Conservation (phyloP, 2,797 vertebrate species). For the Pseudochirops cupreus region DNA sequence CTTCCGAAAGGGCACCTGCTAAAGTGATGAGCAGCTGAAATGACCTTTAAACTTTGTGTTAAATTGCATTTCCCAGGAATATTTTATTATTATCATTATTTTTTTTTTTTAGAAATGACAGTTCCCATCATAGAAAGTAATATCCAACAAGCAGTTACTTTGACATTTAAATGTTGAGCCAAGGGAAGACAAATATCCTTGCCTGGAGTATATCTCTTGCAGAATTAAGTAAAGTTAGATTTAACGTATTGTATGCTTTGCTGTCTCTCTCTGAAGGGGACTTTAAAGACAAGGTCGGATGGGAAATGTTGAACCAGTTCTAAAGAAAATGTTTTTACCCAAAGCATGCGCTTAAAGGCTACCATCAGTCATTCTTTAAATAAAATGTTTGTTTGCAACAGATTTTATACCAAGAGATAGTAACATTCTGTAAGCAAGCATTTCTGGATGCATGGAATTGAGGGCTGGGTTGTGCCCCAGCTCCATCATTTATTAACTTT, state of each 20-base stretch:
- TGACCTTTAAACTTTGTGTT: conserved; percentile 63
- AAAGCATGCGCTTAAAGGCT: not conserved
- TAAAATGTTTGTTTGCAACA: not conserved
- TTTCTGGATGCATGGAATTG: not conserved
- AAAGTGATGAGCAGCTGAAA: conserved; percentile 68
- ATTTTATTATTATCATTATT: conserved; percentile 41
- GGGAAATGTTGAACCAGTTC: not conserved
- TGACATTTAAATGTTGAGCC: conserved; percentile 77
- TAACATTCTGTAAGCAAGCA: not conserved
- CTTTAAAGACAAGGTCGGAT: not conserved
- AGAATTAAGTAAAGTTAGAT: not conserved
- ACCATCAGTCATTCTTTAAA: not conserved
- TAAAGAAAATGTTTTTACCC: not conserved
- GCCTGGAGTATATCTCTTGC: not conserved
- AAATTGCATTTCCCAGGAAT: conserved; percentile 65
- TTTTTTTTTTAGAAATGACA: conserved; percentile 51
- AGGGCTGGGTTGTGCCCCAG: not conserved
- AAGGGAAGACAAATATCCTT: not conserved
- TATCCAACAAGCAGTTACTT: conserved; percentile 74
- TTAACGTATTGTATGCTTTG: not conserved
- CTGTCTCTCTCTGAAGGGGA: not conserved
- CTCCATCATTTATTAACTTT: not conserved
- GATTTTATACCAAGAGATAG: not conserved
- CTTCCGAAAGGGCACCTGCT: conserved; percentile 58
- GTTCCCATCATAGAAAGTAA: conserved; percentile 73